Base-by-base conservation (phyloP, 2,888 invertebrate species). In the Julus scanicus region DNA sequence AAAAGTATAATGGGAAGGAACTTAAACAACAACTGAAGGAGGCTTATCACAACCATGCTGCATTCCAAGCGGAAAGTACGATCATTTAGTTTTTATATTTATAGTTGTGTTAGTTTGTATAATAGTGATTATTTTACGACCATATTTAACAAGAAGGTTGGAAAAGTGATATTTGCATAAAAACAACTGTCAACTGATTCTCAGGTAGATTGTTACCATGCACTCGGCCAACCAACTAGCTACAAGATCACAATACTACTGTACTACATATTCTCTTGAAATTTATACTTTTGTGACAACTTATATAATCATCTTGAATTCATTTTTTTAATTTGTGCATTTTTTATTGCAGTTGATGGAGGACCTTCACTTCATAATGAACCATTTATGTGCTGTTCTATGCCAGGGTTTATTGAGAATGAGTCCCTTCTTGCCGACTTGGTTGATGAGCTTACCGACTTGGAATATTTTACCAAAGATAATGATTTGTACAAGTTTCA, bases 401-500 rank as follows among this genome's bases (percentile, higher is more conserved):
- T 89, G 15, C 86, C 88, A 17, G 86, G 88, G 29, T 89, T 89
- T 80, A 20, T 89, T 11, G 53, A 88, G 13, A 53, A 85, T 48
- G 88, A 88, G 1, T 29, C 91, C n/a, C 91, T 91, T 88, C 86
- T 92, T 8, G 89, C 91, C 6, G 89, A 89, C 8, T 90, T 93
- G 40, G 91, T 91, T 87, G 90, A 91, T 15, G 92, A 92, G 89
- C 90, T 93, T 20, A 83, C 89, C 13, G 89, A 90, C 1, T 91
- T 96, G 37, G 94, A 95, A 89, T 96, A 96, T 94, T 94, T 94
- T 2, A 93, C 95, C 88, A 96, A 96, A 91, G 95, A 95, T 91
- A 96, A 97, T 94, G 98, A 98, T 91, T 93, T 98, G 39, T 98
- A 96, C 91, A 96, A 97, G 92, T 97, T 97, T 91, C 95, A 95